Base-by-base conservation (phyloP, 2,888 invertebrate genomes). In the Dusona sp. region DNA sequence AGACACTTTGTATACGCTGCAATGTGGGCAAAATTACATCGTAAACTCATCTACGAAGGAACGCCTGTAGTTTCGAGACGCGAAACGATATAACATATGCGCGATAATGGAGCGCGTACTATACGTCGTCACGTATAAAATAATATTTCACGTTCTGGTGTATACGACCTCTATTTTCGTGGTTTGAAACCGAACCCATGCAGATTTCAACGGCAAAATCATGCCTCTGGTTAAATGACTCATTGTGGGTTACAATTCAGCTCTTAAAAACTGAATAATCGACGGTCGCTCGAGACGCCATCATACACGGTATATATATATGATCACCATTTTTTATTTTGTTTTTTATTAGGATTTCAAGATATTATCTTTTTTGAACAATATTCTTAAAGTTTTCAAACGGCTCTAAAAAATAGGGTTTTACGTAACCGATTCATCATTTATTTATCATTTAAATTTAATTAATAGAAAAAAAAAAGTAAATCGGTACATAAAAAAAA, bases 31-130 rank as follows among this genome's bases (percentile, higher is more conserved):
- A 42, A 57, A 61, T 38, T 13, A 42, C 45, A 36, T 45, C 38
- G 42, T 75, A 64, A 61, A 45, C 38, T 74, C 54, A 74, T 61
- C 61, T 25, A 42, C 61, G 61, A 42, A 13, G 57, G 61, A 54
- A 75, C 9, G 25, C 61, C 7, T 61, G 29, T 57, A 42, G 54
- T 61, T 42, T 75, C 61, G 25, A 25, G 74, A 64, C 48, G 38
- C 38, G 57, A 33, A 57, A 22, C 25, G 61, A 61, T 75, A 61
- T 29, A 75, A 75, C 57, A 75, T n/a, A n/a, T 25, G 42, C 72
- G 29, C 65, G 81, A 85, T 85, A 81, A 81, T 81, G 72, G 72
- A 57, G 54, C 68, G 38, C 19, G 36, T 65, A 64, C 64, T 72
- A 29, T 54, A 29, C 51, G 51, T 81, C n/a, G 38, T 75, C 19